phyloP scores from a whole-genome alignment of 2,888 invertebrate genomes.

The Metopia argyrocephala region DNA sequence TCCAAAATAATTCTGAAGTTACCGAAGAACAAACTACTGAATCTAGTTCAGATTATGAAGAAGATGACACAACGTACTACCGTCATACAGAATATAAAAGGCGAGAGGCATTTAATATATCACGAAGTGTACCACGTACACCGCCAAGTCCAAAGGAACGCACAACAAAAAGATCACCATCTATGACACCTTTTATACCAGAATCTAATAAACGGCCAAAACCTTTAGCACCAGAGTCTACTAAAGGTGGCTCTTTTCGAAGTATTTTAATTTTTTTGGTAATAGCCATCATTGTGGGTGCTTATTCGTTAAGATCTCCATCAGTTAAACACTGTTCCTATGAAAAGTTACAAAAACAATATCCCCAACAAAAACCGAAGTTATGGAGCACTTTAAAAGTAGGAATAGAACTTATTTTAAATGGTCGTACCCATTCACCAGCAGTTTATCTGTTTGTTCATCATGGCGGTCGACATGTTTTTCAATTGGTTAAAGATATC shows the following conservation, averaged over 20 bases:
- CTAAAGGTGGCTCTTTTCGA: background rate
- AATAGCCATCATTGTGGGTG: background rate
- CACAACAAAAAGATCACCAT: background rate
- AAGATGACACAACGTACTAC: background rate
- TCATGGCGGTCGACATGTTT: slow-evolving; percentile 49
- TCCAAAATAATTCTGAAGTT: background rate
- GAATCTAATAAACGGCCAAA: background rate
- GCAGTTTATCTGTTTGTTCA: slow-evolving; percentile 73
- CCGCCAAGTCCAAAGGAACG: background rate
- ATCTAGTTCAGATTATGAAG: slow-evolving; percentile 4
- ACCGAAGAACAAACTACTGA: background rate
- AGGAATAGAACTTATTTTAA: slow-evolving; percentile 71
- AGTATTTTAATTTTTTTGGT: background rate
- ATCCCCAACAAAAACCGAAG: slow-evolving; percentile 65
- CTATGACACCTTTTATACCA: background rate
- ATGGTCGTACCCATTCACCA: slow-evolving; percentile 67
- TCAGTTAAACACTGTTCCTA: slow-evolving; percentile 67
- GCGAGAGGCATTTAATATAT: background rate
- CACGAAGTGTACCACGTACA: slow-evolving; percentile 16
- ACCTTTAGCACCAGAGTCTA: background rate
- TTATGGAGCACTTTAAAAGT: slow-evolving; percentile 69
- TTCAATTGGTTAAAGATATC: slow-evolving; percentile 68
- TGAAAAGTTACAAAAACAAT: slow-evolving; percentile 50
- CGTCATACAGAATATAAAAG: background rate
- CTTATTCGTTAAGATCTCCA: background rate